Evolutionary conservation across 23 tunicate genomes (phyloP), one percentile per base, ranked within the genome.

Genomic region (Trididemnum miniatum): DNA sequence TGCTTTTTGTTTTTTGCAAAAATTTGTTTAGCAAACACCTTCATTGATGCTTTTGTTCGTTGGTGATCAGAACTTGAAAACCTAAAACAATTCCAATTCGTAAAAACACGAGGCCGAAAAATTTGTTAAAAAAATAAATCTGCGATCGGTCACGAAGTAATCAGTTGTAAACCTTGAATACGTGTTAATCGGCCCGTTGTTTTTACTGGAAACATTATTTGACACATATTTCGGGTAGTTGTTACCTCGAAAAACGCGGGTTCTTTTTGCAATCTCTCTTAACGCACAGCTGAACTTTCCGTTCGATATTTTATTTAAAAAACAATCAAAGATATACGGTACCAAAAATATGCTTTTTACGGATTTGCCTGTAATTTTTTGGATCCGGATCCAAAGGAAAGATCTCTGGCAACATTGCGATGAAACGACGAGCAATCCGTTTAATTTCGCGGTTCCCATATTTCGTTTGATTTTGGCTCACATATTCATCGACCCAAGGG

Each of bases 21-120:
- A 25, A 39, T 40, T 22, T 36, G 35, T 37, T 74, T 24, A 23
- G 80, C 80, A 74, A 74, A 74, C 18, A 74, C 80, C 3, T 32
- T 74, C 80, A 74, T 74, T 22, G 80, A 74, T 15, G 80, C 80
- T 12, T 36, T 74, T 2, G 80, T 74, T 40, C 80, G 29, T 24
- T 74, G 80, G 25, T 37, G 38, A 74, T 74, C 31, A 4, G 80
- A 37, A 44, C 80, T 74, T 20, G 9, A 3, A 44, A 74, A 74
- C 24, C 80, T 74, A 25, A 31, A 71, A 71, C 5, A n/a, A n/a
- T n/a, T 7, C 57, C 57, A 49, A 49, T 9, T 49, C n/a, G n/a
- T n/a, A n/a, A n/a, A n/a, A n/a, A n/a, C n/a, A n/a, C n/a, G n/a
- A n/a, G n/a, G n/a, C n/a, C n/a, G n/a, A n/a, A n/a, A n/a, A n/a